Conservation (phyloP, 2,797 vertebrate species). For the Xenops minutus region DNA sequence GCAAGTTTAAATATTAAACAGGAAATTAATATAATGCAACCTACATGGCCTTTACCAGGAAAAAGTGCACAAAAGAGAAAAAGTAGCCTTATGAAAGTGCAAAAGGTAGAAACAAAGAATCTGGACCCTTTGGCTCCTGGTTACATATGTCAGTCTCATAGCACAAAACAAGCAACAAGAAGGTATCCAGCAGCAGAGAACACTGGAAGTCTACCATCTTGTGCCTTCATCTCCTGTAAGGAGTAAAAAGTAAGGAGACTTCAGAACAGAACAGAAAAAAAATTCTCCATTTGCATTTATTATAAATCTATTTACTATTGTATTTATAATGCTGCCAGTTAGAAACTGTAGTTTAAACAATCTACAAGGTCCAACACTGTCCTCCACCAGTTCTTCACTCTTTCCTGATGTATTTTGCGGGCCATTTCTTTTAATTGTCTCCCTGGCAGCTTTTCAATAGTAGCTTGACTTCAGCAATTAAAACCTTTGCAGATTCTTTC, state of each 20-base stretch:
- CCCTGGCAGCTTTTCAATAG: background rate
- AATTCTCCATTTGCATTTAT: background rate
- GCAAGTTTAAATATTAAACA: background rate
- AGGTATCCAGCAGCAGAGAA: background rate
- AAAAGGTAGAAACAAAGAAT: background rate
- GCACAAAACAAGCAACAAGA: background rate
- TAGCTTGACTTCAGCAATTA: constrained; percentile 1
- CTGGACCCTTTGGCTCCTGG: background rate
- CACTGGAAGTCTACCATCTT: background rate
- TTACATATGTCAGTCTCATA: background rate
- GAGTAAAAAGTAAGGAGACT: background rate
- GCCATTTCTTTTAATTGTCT: background rate
- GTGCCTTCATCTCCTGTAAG: background rate
- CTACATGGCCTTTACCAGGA: background rate
- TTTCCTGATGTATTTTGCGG: background rate
- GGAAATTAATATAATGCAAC: constrained; percentile 2
- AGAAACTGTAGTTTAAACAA: background rate
- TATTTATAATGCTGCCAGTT: background rate
- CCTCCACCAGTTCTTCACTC: background rate
- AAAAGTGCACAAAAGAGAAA: background rate
- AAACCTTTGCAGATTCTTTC: background rate
- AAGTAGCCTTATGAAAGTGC: background rate
- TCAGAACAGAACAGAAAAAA: background rate
- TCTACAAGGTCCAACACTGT: background rate
- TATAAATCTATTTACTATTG: background rate